Percentiles rank a stretch among this genome's conserved stretches.
Conservation (phyloP, 2,797 vertebrate species). For the Lithobates pipiens region DNA sequence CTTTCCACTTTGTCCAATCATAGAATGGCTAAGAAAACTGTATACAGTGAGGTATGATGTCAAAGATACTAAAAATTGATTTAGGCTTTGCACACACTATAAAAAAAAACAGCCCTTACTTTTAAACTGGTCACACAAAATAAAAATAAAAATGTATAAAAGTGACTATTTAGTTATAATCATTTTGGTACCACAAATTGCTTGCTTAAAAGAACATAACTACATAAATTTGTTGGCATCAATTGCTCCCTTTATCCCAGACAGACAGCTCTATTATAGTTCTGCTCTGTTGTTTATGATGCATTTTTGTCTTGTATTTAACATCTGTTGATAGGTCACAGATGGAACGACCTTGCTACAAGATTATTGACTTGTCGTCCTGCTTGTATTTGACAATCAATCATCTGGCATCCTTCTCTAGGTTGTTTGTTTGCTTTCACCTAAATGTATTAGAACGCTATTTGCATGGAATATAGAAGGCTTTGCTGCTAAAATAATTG, state of each 20-base stretch:
- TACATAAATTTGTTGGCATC: neutral
- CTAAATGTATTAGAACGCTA: slow-evolving; percentile 26
- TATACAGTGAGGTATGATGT: neutral
- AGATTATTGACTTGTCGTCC: slow-evolving; percentile 41
- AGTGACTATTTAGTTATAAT: neutral
- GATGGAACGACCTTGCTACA: slow-evolving; percentile 44
- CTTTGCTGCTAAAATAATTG: slow-evolving; percentile 15
- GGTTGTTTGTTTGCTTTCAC: slow-evolving; percentile 32
- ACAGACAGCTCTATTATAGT: neutral
- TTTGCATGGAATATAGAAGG: slow-evolving; percentile 32
- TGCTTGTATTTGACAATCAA: slow-evolving; percentile 43
- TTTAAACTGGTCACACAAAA: no score
- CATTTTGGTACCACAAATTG: neutral
- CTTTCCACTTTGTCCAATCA: no score
- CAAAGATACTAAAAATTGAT: neutral
- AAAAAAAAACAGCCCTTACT: no score
- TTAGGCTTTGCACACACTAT: neutral
- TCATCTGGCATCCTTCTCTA: slow-evolving; percentile 26
- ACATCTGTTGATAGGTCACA: slow-evolving; percentile 29
- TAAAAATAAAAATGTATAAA: no score
- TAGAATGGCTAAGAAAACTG: no score
- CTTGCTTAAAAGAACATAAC: neutral
- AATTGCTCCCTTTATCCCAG: neutral
- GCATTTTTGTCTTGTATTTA: slow-evolving; percentile 28
- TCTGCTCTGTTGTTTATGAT: neutral